A percentile compares a stretch with the other conserved stretches of the same genome.
phyloP scores from a whole-genome alignment of 2,797 vertebrate genomes.

The Acanthornis magna region DNA sequence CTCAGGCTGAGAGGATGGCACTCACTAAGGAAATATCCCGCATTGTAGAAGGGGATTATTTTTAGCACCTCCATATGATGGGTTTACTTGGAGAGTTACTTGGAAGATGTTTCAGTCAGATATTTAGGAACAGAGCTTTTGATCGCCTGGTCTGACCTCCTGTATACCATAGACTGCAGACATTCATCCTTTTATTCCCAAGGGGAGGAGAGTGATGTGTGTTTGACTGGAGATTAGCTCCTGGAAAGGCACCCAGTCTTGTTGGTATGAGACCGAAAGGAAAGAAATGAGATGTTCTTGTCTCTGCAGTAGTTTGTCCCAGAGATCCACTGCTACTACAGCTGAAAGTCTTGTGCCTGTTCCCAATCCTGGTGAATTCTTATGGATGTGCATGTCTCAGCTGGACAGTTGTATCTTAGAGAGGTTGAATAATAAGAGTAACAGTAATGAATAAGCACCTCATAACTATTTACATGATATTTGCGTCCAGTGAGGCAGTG shows the following conservation, averaged over 20 bases:
- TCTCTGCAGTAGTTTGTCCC: background rate
- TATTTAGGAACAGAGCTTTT: background rate
- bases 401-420: background rate
- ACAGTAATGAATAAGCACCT: conserved; percentile 11
- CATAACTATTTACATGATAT: background rate
- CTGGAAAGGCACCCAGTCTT: background rate
- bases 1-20: background rate
- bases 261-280: background rate
- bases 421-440: background rate
- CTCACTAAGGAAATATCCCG: background rate
- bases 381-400: background rate
- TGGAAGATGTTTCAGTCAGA: background rate
- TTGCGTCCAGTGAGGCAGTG: conserved; percentile 31
- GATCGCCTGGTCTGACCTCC: background rate
- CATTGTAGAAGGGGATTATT: background rate
- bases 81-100: background rate
- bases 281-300: background rate
- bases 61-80: background rate
- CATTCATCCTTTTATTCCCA: background rate
- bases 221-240: background rate
- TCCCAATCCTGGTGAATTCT: background rate
- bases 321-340: background rate
- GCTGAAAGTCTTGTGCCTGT: background rate
- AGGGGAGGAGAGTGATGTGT: background rate
- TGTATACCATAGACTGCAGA: background rate